Conservation (phyloP, 2,888 invertebrate genomes). For the Galeruca laticollis region DNA sequence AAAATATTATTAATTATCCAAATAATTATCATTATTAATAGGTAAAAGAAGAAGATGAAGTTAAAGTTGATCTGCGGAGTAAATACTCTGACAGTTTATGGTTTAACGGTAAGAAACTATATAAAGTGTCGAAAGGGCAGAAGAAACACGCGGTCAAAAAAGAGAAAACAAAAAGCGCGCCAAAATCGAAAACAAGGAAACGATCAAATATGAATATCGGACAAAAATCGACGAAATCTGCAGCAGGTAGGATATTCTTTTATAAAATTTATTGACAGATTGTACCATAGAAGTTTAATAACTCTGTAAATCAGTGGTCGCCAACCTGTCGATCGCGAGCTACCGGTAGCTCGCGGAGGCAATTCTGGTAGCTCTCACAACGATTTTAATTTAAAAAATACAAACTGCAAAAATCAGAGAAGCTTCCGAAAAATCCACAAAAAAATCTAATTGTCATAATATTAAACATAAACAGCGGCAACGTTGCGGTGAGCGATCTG, state of each 20-base stretch:
- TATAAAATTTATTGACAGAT: no score
- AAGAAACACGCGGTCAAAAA: constrained; percentile 34
- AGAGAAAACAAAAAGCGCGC: constrained; percentile 15
- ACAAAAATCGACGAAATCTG: constrained; percentile 8
- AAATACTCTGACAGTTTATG: constrained; percentile 57
- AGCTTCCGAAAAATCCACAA: no score
- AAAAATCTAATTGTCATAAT: no score
- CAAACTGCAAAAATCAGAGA: no score
- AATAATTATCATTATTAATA: background rate
- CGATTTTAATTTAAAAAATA: no score
- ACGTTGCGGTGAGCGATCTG: no score
- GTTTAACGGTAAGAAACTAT: constrained; percentile 50
- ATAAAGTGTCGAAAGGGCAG: constrained; percentile 13
- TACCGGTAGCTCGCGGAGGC: no score
- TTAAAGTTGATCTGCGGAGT: constrained; percentile 30
- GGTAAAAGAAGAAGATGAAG: constrained; percentile 13
- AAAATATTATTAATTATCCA: background rate
- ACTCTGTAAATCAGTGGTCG: no score
- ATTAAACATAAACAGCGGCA: no score
- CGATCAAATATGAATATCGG: constrained; percentile 5
- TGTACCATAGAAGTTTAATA: no score
- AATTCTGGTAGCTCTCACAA: no score
- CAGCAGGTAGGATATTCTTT: background rate
- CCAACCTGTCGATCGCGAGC: no score
- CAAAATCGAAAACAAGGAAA: background rate